Conservation (phyloP, 2,113 vertebrate genomes). For the Kryptolebias marmoratus region DNA sequence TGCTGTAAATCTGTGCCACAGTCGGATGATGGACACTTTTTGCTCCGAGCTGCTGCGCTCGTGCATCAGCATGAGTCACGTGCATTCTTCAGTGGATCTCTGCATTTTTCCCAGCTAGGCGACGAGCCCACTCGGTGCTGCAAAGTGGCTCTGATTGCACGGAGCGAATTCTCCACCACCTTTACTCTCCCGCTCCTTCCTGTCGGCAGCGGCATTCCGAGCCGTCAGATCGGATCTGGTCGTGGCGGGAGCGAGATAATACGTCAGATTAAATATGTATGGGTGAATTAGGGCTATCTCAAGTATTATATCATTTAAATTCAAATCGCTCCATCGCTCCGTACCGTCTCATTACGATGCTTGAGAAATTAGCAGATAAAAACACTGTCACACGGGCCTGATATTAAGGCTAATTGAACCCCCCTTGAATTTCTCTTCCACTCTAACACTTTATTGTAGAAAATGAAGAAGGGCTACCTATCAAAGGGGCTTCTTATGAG, state of each 20-base stretch:
- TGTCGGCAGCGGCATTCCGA: constrained; percentile 46
- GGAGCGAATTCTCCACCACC: constrained; percentile 61
- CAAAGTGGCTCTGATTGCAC: constrained; percentile 59
- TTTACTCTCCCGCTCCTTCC: constrained; percentile 46
- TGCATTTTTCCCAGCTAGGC: neutral
- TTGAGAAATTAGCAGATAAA: constrained; percentile 81
- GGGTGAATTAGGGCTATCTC: constrained; percentile 81
- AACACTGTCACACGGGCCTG: constrained; percentile 72
- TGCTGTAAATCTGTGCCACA: neutral
- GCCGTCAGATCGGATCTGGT: constrained; percentile 74
- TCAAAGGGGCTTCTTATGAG: constrained; percentile 43
- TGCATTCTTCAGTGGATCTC: constrained; percentile 3
- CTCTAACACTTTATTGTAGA: constrained; percentile 56
- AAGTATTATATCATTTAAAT: constrained; percentile 85
- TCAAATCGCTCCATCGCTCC: constrained; percentile 80
- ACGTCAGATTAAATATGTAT: constrained; percentile 86
- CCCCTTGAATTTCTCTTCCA: constrained; percentile 52
- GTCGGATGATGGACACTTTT: constrained; percentile 1
- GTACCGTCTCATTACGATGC: constrained; percentile 77
- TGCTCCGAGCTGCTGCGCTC: neutral
- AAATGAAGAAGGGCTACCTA: constrained; percentile 55
- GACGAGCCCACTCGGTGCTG: constrained; percentile 19
- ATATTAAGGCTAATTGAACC: constrained; percentile 75
- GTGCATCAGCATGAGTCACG: constrained; percentile 6
- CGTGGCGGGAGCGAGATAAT: constrained; percentile 77